phyloP scores from a whole-genome alignment of 2,113 vertebrate species.

The Xyliphius kryptos region DNA sequence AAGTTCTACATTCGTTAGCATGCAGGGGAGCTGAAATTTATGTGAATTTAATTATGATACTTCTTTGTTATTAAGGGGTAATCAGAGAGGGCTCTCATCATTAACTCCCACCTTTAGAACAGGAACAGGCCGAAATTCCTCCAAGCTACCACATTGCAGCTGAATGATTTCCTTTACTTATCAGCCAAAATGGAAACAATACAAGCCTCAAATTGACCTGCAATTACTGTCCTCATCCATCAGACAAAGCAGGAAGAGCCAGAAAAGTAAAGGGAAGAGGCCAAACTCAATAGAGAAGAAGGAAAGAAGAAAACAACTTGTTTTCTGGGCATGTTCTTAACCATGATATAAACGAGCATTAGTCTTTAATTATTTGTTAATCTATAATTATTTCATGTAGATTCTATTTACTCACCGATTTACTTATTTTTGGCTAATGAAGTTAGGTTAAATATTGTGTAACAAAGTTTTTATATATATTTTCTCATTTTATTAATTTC shows the following conservation, averaged over 20 bases:
- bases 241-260: conserved; percentile 11
- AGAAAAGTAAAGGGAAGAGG: not conserved
- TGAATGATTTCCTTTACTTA: conserved; percentile 45
- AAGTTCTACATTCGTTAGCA: conserved; percentile 59
- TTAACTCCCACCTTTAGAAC: conserved; percentile 62
- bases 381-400: too few species aligned
- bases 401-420: too few species aligned
- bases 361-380: too few species aligned
- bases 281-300: not conserved
- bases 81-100: conserved; percentile 67
- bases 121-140: conserved; percentile 49
- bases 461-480: too few species aligned
- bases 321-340: too few species aligned
- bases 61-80: conserved; percentile 64
- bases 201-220: conserved; percentile 34
- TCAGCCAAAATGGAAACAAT: conserved; percentile 38
- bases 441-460: too few species aligned
- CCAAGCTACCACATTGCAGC: conserved; percentile 40
- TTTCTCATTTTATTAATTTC: too few species aligned
- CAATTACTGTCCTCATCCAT: conserved; percentile 44
- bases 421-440: too few species aligned
- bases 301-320: not conserved
- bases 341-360: too few species aligned
- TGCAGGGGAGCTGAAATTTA: conserved; percentile 59
- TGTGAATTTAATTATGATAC: conserved; percentile 71